A percentile compares a stretch with the other conserved stretches of the same genome.
These are phyloP conservation scores for Acrobasis suavella DNA, from an alignment of 2,888 invertebrate species.

Conservation along the genomic window DNA sequence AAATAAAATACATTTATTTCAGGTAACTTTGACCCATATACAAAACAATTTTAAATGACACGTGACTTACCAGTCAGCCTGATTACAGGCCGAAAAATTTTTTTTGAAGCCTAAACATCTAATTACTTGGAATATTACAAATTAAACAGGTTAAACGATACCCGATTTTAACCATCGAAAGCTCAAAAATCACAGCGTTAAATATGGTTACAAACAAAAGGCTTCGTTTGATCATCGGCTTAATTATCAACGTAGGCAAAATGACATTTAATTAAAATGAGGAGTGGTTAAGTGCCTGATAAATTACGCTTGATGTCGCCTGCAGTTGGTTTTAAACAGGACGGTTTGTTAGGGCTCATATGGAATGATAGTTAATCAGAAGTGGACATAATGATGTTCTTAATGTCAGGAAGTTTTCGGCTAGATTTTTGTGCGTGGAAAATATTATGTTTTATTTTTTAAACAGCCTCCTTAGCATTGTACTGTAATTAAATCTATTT, in stretches of 20 bases:
- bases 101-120: no score
- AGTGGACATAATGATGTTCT: neutral
- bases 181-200: conserved; percentile 10
- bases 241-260: conserved; percentile 59
- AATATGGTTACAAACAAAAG: conserved; percentile 23
- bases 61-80: no score
- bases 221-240: conserved; percentile 37
- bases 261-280: conserved; percentile 76
- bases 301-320: conserved; percentile 67
- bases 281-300: conserved; percentile 60
- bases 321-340: conserved; percentile 48
- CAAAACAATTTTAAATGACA: no score
- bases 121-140: no score
- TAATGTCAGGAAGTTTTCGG: neutral
- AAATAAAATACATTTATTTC: no score
- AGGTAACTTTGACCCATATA: no score
- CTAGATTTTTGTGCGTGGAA: neutral
- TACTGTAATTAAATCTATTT: no score
- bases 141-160: no score
- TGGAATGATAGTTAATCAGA: neutral
- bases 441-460: no score
- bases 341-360: conserved; percentile 14
- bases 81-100: no score
- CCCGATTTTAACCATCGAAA: neutral
- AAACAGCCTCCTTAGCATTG: no score